Evolutionary conservation across 2,113 vertebrate species (phyloP).

Genomic region (Eulemur macaco): DNA sequence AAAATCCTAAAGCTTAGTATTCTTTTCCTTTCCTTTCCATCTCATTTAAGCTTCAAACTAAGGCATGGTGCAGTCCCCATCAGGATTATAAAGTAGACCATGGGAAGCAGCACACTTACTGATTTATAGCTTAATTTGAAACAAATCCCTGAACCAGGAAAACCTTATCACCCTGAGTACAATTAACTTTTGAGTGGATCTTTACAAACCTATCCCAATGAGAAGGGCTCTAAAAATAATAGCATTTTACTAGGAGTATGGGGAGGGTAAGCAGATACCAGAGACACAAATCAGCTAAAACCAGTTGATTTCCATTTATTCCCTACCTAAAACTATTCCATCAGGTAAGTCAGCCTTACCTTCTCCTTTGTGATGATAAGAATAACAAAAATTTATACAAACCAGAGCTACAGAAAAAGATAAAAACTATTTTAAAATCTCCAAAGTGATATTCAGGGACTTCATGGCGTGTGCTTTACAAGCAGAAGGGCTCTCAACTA

Average conservation of each 20-base stretch:
- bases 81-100: neutral
- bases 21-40: neutral
- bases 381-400: neutral
- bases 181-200: neutral
- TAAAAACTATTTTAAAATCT: neutral
- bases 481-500: neutral
- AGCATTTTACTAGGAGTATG: neutral
- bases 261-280: neutral
- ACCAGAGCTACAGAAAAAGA: neutral
- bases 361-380: neutral
- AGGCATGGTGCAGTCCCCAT: neutral
- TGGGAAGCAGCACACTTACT: neutral
- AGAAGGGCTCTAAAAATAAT: neutral
- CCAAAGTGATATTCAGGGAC: neutral
- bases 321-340: neutral
- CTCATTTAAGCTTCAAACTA: neutral
- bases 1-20: neutral
- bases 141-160: neutral
- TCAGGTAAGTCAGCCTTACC: neutral
- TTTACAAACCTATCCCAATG: neutral
- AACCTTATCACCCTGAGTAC: neutral
- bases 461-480: neutral
- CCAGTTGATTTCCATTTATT: neutral
- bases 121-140: conserved; percentile 2
- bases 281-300: neutral